These are phyloP conservation scores for Jordanella pulchra DNA, from an alignment of 2,797 vertebrate species.

Conservation along the genomic window DNA sequence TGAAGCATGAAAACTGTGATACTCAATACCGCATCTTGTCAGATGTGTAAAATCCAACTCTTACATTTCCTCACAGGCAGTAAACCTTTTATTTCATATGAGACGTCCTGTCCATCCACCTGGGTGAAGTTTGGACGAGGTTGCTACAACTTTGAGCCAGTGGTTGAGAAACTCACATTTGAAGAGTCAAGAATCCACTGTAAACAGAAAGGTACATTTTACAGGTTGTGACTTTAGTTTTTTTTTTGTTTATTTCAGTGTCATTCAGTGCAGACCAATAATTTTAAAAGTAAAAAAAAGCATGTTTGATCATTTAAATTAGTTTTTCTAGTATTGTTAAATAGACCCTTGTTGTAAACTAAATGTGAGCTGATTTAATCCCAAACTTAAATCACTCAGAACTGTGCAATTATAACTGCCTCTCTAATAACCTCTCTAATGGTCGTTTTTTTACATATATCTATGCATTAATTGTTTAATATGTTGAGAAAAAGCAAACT, in stretches of 20 bases:
- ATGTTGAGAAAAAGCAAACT: too few species aligned
- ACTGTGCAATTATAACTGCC: too few species aligned
- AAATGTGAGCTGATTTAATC: not conserved
- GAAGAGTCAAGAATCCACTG: constrained; percentile 88
- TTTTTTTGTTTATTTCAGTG: not conserved
- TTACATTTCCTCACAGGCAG: constrained; percentile 75
- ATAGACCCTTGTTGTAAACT: too few species aligned
- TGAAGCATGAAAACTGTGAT: constrained; percentile 1
- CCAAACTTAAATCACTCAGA: too few species aligned
- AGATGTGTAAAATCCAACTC: not conserved
- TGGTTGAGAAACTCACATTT: constrained; percentile 82
- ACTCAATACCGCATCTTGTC: not conserved
- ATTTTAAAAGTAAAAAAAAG: not conserved
- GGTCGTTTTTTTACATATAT: too few species aligned
- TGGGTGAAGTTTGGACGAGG: constrained; percentile 89
- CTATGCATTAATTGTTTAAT: too few species aligned
- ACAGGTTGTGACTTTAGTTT: not conserved
- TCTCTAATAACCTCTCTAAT: too few species aligned
- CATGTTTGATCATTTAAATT: too few species aligned
- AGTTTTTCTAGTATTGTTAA: too few species aligned
- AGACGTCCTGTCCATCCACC: constrained; percentile 82
- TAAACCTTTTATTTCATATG: constrained; percentile 70
- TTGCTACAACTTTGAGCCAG: constrained; percentile 92
- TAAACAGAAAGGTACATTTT: constrained; percentile 83
- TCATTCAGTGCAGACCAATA: not conserved